Evolutionary conservation across 2,797 vertebrate genomes (phyloP), one percentile per base, ranked within the genome.

Genomic region (Gila robusta): DNA sequence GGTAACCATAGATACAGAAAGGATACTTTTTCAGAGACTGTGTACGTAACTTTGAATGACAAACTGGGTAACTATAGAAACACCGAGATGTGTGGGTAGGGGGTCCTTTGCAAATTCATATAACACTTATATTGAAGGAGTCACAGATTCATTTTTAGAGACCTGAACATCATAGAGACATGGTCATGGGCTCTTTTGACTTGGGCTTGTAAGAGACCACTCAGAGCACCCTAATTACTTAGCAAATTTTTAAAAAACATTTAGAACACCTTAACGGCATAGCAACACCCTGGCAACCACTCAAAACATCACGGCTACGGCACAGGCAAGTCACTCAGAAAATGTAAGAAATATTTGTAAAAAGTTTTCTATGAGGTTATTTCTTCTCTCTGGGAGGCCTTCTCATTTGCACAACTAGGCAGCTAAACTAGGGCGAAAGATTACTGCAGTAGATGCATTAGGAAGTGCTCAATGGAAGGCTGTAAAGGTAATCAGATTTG

Each of bases 381-480:
- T 73, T 5, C 2, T 47, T 39, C 21, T 67, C 64, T 54, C 49
- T 59, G 35, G 14, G 10, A 49, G 62, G n/a, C 32, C 39, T 74
- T 72, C 76, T 83, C 76, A 44, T 71, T 39, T 81, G 76, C 54
- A 69, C 54, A 59, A 79, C 56, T 77, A 59, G 70, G 67, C 69
- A 67, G 87, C 91, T 86, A 91, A 89, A 89, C 59, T 88, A 56
- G 37, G 77, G 84, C 23, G 86, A 79, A 91, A 89, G 91, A 93
- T 94, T 92, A 94, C 83, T 64, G 71, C 77, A 19, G 41, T 84
- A 81, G 39, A 83, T 83, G 84, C 84, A 28, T 44, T 78, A 85
- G 90, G 88, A 91, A 90, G 87, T 91, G 87, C 89, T 91, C 89
- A 87, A 89, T 87, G 74, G 72, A 67, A 83, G 44, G 64, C 81